phyloP scores from a whole-genome alignment of 1,140 invertebrate genomes.

The Magallana ariakensis region DNA sequence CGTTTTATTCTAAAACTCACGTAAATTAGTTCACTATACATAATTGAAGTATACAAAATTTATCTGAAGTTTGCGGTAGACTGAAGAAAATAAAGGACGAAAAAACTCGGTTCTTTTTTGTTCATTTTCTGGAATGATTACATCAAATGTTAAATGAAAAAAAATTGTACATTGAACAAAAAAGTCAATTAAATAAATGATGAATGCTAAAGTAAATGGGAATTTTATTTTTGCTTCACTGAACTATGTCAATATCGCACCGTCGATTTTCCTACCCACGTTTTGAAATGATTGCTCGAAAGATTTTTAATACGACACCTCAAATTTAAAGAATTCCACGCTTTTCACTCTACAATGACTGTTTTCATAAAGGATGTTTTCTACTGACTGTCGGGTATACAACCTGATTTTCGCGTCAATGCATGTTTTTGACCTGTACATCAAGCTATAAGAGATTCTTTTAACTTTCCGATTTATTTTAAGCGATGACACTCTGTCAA shows the following conservation, averaged over 20 bases:
- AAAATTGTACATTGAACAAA: background rate
- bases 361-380: constrained; percentile 28
- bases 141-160: constrained; percentile 3
- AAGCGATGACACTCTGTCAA: too few species aligned
- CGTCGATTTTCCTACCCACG: background rate
- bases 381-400: too few species aligned
- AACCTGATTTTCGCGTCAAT: background rate
- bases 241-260: constrained; percentile 14
- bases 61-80: too few species aligned
- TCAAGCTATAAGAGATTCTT: too few species aligned
- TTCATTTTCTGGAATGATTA: background rate
- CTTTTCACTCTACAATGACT: background rate
- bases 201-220: constrained; percentile 13
- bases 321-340: constrained; percentile 7
- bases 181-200: constrained; percentile 14
- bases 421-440: background rate
- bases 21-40: too few species aligned
- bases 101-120: too few species aligned
- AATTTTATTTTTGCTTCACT: constrained; percentile 6
- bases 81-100: too few species aligned
- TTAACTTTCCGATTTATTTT: too few species aligned
- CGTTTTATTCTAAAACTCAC: too few species aligned
- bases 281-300: background rate
- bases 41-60: too few species aligned
- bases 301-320: constrained; percentile 21